These are phyloP conservation scores for Bradypus variegatus DNA, from an alignment of 2,797 vertebrate genomes.

Conservation along the genomic window DNA sequence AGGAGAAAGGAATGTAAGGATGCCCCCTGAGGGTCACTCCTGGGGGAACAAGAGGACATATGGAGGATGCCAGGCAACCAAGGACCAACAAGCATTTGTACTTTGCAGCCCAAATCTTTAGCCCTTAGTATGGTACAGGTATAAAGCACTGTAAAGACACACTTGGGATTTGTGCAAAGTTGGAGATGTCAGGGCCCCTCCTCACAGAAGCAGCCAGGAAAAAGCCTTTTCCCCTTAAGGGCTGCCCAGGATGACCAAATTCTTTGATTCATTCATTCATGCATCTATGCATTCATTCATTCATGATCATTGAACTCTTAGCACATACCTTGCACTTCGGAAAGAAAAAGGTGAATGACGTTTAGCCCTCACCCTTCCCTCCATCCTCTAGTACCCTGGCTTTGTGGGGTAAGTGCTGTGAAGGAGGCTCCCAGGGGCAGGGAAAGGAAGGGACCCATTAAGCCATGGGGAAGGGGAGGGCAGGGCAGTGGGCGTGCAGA, in stretches of 20 bases:
- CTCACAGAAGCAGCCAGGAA: not conserved
- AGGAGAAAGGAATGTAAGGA: not conserved
- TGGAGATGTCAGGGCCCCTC: not conserved
- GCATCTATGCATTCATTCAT: not conserved
- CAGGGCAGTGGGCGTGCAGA: not conserved
- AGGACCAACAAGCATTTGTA: not conserved
- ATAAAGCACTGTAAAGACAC: not conserved
- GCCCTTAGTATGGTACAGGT: no score
- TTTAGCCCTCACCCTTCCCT: not conserved
- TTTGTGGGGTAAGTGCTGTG: not conserved
- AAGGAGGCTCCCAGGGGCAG: not conserved
- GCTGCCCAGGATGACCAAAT: not conserved
- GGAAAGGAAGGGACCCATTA: not conserved
- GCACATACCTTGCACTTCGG: not conserved
- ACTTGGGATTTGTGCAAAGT: not conserved
- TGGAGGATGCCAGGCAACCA: not conserved
- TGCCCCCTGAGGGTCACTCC: not conserved
- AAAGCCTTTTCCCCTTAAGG: not conserved
- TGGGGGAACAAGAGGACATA: not conserved
- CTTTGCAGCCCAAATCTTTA: not conserved
- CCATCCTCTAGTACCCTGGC: not conserved
- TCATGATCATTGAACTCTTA: not conserved
- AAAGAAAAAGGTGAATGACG: not conserved
- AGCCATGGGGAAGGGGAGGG: not conserved
- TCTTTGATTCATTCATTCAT: not conserved